These are phyloP conservation scores for Nothobranchius furzeri DNA, from an alignment of 2,113 vertebrate genomes.

Conservation along the genomic window DNA sequence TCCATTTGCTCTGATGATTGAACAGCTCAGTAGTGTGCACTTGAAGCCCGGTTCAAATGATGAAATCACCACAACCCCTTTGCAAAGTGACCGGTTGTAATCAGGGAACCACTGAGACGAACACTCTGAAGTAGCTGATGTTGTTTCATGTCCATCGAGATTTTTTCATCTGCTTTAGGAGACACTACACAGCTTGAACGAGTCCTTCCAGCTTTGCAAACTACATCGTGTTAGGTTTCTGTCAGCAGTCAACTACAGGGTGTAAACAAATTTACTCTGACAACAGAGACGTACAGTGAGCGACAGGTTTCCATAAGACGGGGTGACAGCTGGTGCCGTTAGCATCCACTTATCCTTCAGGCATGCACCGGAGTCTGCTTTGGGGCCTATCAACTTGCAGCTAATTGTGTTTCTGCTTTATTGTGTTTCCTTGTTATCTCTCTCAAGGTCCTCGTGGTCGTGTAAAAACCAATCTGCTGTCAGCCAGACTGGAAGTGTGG, in stretches of 20 bases:
- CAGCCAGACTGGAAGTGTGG: conserved; percentile 40
- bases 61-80: conserved; percentile 43
- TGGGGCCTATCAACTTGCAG: conserved; percentile 40
- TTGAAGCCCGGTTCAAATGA: conserved; percentile 38
- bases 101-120: conserved; percentile 35
- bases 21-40: conserved; percentile 32
- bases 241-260: conserved; percentile 12
- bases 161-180: neutral
- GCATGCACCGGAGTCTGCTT: conserved; percentile 46
- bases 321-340: conserved; percentile 27
- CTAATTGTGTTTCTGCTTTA: conserved; percentile 70
- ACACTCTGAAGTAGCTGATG: conserved; percentile 20
- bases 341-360: conserved; percentile 50
- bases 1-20: conserved; percentile 39
- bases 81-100: conserved; percentile 38
- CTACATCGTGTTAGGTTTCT: conserved; percentile 12
- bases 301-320: conserved; percentile 5
- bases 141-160: conserved; percentile 4
- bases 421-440: conserved; percentile 68
- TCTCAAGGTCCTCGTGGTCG: conserved; percentile 43
- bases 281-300: conserved; percentile 12
- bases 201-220: conserved; percentile 24
- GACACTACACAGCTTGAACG: neutral
- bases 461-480: conserved; percentile 49
- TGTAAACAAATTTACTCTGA: conserved; percentile 31